Conservation (phyloP, 2,113 vertebrate genomes). For the Sinocyclocheilus anshuiensis region DNA sequence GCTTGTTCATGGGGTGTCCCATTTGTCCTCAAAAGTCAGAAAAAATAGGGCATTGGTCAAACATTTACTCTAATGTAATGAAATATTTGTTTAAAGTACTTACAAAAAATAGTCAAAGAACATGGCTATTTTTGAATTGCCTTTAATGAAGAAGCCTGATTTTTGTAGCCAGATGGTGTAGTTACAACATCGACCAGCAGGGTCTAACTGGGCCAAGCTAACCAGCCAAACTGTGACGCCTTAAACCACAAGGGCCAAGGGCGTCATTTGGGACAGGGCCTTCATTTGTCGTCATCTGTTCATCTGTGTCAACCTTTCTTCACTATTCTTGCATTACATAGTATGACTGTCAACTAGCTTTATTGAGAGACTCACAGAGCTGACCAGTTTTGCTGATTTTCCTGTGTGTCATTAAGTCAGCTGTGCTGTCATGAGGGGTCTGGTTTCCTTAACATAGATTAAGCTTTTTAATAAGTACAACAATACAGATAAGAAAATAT, state of each 20-base stretch:
- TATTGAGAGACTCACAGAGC: conserved; percentile 6
- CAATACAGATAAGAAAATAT: not conserved
- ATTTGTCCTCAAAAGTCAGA: not conserved
- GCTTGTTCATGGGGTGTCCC: not conserved
- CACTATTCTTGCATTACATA: not conserved
- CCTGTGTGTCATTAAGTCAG: not conserved
- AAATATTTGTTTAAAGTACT: not conserved
- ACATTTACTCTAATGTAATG: not conserved
- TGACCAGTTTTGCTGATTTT: not conserved
- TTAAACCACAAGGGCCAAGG: not conserved
- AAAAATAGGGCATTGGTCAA: not conserved
- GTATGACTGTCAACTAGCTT: not conserved
- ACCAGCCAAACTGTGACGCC: conserved; percentile 1
- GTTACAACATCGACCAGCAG: conserved; percentile 14
- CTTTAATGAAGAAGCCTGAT: not conserved
- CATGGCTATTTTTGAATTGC: not conserved
- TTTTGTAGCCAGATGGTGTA: not conserved
- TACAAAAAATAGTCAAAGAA: not conserved
- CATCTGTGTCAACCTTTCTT: not conserved
- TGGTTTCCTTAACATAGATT: conserved; percentile 4
- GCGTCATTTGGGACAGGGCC: not conserved
- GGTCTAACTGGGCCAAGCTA: not conserved
- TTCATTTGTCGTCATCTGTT: not conserved
- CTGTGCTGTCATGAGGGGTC: not conserved
- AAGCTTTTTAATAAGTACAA: not conserved